phyloP scores from a whole-genome alignment of 2,888 invertebrate species.

The Drosophila peninsularis region DNA sequence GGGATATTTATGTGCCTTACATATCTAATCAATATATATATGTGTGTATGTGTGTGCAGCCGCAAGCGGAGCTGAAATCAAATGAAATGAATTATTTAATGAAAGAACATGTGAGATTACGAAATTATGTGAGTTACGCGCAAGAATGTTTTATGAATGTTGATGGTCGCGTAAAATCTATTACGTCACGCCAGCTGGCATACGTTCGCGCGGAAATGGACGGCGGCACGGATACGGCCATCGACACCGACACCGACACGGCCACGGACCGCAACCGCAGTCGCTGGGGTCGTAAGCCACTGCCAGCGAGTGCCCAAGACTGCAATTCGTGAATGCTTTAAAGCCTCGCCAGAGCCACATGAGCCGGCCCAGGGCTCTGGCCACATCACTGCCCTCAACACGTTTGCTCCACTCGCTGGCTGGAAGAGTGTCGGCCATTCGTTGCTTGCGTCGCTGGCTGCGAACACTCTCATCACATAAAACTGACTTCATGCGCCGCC shows the following conservation, averaged over 20 bases:
- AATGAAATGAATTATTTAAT: constrained; percentile 81
- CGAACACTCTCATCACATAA: constrained; percentile 42
- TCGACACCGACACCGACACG: not conserved
- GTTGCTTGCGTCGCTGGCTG: not conserved
- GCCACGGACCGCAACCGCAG: constrained; percentile 1
- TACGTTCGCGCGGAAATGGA: constrained; percentile 27
- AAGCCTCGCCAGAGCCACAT: constrained; percentile 23
- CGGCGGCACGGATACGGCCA: constrained; percentile 19
- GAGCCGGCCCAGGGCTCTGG: not conserved
- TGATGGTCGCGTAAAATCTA: constrained; percentile 79
- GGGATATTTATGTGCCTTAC: constrained; percentile 21
- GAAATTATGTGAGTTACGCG: constrained; percentile 78
- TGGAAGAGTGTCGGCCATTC: constrained; percentile 29
- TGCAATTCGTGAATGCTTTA: constrained; percentile 58
- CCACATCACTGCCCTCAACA: not conserved
- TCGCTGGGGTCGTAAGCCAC: constrained; percentile 62
- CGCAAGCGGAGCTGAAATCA: constrained; percentile 58
- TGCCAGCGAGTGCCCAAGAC: constrained; percentile 25
- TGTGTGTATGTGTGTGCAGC: constrained; percentile 5
- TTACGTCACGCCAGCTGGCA: constrained; percentile 69
- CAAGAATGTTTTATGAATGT: constrained; percentile 81
- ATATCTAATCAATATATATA: constrained; percentile 40
- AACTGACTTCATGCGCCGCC: constrained; percentile 72
- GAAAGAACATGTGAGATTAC: constrained; percentile 73
- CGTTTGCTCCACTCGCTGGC: not conserved